Conservation (phyloP, 2,113 vertebrate species). For the Phrynosoma platyrhinos region DNA sequence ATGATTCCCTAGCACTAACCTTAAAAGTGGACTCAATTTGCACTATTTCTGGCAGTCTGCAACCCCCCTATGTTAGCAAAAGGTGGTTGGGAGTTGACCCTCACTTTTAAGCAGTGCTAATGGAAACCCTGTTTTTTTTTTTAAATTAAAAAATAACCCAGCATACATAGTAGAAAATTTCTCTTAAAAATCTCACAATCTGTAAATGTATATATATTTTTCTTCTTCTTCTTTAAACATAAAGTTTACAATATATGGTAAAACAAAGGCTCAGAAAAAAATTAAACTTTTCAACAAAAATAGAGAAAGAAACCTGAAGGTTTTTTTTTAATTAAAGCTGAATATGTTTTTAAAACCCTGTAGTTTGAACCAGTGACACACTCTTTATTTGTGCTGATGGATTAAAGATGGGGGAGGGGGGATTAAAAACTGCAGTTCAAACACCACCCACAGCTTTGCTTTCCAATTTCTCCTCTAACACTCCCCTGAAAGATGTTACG, state of each 20-base stretch:
- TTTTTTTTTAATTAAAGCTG: constrained; percentile 93
- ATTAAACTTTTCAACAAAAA: constrained; percentile 60
- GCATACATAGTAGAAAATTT: constrained; percentile 99
- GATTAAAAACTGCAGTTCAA: constrained; percentile 89
- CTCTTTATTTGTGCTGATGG: constrained; percentile 97
- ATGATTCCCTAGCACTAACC: constrained; percentile 1
- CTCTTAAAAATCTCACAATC: constrained; percentile 99
- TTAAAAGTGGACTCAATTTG: no score
- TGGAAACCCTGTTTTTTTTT: constrained; percentile 75
- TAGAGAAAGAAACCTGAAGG: constrained; percentile 84
- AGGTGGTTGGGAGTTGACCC: constrained; percentile 59
- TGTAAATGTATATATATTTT: constrained; percentile 89
- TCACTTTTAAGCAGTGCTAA: constrained; percentile 65
- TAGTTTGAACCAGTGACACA: constrained; percentile 90
- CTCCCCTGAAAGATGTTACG: constrained; percentile 72
- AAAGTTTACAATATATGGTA: constrained; percentile 93
- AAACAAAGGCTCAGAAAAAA: constrained; percentile 95
- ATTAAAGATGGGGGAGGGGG: constrained; percentile 85
- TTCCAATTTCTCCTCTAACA: constrained; percentile 57
- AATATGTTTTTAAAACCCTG: constrained; percentile 95
- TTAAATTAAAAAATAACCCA: constrained; percentile 99
- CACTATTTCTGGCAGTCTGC: no score
- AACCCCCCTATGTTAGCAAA: background rate
- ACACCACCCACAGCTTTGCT: constrained; percentile 89
- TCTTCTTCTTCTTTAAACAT: constrained; percentile 92